Percentiles rank a stretch among this genome's conserved stretches.
These are phyloP conservation scores for Sinotaia quadrata DNA, from an alignment of 2,888 invertebrate species.

Conservation along the genomic window DNA sequence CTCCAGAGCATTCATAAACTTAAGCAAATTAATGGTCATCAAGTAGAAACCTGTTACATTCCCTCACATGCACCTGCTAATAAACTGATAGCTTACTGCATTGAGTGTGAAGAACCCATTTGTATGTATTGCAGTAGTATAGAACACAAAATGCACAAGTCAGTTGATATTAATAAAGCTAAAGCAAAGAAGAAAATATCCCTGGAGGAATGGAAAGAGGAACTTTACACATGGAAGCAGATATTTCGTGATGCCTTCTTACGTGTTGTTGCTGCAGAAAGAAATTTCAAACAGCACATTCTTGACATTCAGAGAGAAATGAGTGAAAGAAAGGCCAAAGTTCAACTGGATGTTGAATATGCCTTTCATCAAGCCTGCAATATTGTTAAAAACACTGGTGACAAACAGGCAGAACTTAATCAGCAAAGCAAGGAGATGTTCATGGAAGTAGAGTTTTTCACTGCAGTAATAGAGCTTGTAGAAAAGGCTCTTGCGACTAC, in stretches of 20 bases:
- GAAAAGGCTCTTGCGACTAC: neutral
- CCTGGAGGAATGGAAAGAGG: neutral
- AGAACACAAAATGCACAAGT: constrained; percentile 17
- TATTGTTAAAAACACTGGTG: constrained; percentile 13
- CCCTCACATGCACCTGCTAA: constrained; percentile 9
- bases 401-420: constrained; percentile 16
- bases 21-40: neutral
- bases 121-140: constrained; percentile 18
- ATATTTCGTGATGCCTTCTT: constrained; percentile 15
- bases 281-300: neutral
- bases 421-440: constrained; percentile 17
- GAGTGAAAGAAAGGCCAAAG: constrained; percentile 13
- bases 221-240: neutral
- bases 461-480: constrained; percentile 4
- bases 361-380: constrained; percentile 8
- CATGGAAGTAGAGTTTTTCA: constrained; percentile 7
- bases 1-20: constrained; percentile 6
- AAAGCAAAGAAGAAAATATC: neutral
- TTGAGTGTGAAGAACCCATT: constrained; percentile 4
- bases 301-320: constrained; percentile 3
- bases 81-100: constrained; percentile 18
- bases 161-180: neutral
- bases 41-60: neutral
- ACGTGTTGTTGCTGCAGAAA: neutral
- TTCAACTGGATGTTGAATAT: constrained; percentile 14